Conservation (phyloP, 2,888 invertebrate genomes). For the Ochropacha duplaris region DNA sequence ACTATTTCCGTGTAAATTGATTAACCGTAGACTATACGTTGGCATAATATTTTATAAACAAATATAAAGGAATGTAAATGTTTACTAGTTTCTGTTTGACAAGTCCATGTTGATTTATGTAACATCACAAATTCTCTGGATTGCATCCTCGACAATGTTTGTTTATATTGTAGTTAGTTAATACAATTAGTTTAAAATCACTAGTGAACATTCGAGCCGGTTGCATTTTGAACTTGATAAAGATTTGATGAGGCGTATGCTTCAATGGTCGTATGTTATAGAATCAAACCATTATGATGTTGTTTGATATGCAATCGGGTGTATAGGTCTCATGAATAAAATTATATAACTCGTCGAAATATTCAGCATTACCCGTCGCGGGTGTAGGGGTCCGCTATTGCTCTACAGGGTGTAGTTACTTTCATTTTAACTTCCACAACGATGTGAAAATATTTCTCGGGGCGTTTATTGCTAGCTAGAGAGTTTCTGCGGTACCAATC, state of each 20-base stretch:
- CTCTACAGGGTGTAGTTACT: conserved; percentile 76
- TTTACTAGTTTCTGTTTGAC: neutral
- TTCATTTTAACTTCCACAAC: conserved; percentile 81
- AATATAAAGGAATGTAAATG: neutral
- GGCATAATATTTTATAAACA: neutral
- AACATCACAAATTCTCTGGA: neutral
- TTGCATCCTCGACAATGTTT: neutral
- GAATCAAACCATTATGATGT: conserved; percentile 46
- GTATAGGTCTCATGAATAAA: conserved; percentile 71
- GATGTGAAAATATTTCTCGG: conserved; percentile 80
- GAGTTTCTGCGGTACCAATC: conserved; percentile 59
- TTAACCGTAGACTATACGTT: neutral
- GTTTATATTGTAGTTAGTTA: neutral
- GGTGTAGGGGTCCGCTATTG: conserved; percentile 60
- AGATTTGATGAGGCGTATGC: neutral
- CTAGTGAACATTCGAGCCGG: conserved; percentile 10
- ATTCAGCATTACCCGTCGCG: conserved; percentile 68
- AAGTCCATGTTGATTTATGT: neutral
- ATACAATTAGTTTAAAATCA: conserved; percentile 4
- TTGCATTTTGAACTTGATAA: neutral
- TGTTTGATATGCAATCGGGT: conserved; percentile 55
- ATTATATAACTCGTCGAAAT: conserved; percentile 71
- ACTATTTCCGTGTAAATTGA: conserved; percentile 11
- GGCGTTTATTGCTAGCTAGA: conserved; percentile 73
- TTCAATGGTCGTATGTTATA: too few relatives aligned